Evolutionary conservation across 1,140 invertebrate species (phyloP).

Genomic region (Hypsibius dujardini): DNA sequence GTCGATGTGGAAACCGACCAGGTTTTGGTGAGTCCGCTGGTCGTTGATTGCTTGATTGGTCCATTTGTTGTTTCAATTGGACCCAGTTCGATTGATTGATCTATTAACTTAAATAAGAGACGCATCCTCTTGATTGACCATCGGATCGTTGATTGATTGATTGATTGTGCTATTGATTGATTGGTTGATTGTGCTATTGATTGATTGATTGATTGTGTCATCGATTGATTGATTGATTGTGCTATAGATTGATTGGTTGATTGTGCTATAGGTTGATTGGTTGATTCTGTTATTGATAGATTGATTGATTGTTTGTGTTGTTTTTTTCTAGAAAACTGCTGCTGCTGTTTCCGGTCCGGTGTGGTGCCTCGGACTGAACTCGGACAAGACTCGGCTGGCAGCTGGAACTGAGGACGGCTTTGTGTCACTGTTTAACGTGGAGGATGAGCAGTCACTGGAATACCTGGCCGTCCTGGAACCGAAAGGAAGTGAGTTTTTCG

Average conservation of each 20-base stretch:
- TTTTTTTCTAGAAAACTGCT: background rate
- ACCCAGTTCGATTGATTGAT: too few relatives aligned
- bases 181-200: too few relatives aligned
- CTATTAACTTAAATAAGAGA: too few relatives aligned
- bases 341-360: conserved; percentile 14
- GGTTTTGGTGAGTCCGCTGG: background rate
- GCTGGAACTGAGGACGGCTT: conserved; percentile 14
- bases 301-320: background rate
- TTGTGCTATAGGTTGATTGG: too few relatives aligned
- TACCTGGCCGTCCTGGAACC: background rate
- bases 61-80: background rate
- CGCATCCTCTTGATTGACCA: too few relatives aligned
- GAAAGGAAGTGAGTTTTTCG: conserved; percentile 13
- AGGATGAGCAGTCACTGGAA: background rate
- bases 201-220: too few relatives aligned
- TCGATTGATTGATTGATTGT: too few relatives aligned
- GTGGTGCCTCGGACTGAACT: background rate
- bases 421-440: conserved; percentile 11
- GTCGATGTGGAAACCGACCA: background rate
- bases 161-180: too few relatives aligned
- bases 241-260: too few relatives aligned
- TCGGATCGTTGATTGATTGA: too few relatives aligned
- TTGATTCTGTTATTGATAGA: too few relatives aligned
- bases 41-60: background rate
- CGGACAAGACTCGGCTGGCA: background rate